Conservation (phyloP, 2,113 vertebrate species). For the Dascyllus trimaculatus region DNA sequence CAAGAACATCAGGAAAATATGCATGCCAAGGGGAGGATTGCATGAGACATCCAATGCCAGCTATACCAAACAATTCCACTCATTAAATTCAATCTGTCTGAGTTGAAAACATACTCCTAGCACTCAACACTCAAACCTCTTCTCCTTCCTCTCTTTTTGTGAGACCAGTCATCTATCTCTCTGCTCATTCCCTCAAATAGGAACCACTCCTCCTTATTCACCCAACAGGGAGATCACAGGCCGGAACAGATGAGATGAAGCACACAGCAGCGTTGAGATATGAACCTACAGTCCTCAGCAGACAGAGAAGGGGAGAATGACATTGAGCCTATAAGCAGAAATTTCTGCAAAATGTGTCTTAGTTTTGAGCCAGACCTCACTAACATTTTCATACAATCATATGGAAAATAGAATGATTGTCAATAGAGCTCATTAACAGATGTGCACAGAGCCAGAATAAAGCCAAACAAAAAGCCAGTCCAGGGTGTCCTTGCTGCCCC, state of each 20-base stretch:
- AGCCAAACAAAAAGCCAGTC: slow-evolving; percentile 23
- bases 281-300: slow-evolving; percentile 35
- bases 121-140: neutral
- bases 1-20: neutral
- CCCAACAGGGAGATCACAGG: slow-evolving; percentile 55
- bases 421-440: slow-evolving; percentile 1
- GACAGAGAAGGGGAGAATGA: slow-evolving; percentile 23
- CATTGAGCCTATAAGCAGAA: slow-evolving; percentile 28
- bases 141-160: slow-evolving; percentile 39
- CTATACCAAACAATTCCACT: neutral
- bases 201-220: slow-evolving; percentile 54
- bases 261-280: slow-evolving; percentile 33
- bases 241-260: slow-evolving; percentile 55
- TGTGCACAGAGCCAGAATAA: slow-evolving; percentile 18
- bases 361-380: neutral
- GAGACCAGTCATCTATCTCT: slow-evolving; percentile 50
- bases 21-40: neutral
- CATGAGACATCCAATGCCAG: neutral
- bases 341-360: neutral
- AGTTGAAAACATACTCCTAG: neutral
- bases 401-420: neutral
- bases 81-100: slow-evolving; percentile 2
- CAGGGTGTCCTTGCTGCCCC: slow-evolving; percentile 58
- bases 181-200: slow-evolving; percentile 58
- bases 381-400: neutral